Conservation (phyloP, 2,888 invertebrate genomes). For the Epinotia bilunana region DNA sequence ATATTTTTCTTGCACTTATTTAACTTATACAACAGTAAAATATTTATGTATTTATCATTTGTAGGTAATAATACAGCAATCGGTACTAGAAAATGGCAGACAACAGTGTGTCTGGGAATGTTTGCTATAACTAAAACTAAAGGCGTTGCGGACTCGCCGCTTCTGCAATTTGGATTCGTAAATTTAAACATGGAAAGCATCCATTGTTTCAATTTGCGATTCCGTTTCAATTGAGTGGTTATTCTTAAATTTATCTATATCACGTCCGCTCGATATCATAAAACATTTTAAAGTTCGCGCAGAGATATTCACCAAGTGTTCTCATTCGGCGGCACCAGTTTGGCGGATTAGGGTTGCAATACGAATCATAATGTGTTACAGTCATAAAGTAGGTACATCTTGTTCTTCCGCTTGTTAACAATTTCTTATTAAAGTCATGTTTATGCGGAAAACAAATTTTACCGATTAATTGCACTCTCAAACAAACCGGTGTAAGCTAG, state of each 20-base stretch:
- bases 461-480: no score
- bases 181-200: slow-evolving; percentile 2
- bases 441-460: no score
- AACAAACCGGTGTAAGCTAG: no score
- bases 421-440: no score
- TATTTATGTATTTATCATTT: no score
- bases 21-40: no score
- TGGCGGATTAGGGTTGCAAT: slow-evolving; percentile 46
- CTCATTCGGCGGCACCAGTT: slow-evolving; percentile 67
- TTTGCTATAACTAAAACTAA: slow-evolving; percentile 34
- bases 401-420: no score
- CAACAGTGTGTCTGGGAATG: neutral
- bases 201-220: slow-evolving; percentile 31
- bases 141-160: slow-evolving; percentile 44
- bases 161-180: slow-evolving; percentile 1
- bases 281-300: slow-evolving; percentile 77
- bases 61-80: no score
- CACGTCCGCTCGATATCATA: slow-evolving; percentile 74
- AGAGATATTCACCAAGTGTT: slow-evolving; percentile 72
- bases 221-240: slow-evolving; percentile 63
- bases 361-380: neutral
- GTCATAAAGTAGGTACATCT: neutral
- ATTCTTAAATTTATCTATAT: slow-evolving; percentile 65
- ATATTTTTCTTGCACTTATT: no score
- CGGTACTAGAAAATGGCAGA: neutral